These are phyloP conservation scores for Pithys albifrons DNA, from an alignment of 2,113 vertebrate species.

Conservation along the genomic window DNA sequence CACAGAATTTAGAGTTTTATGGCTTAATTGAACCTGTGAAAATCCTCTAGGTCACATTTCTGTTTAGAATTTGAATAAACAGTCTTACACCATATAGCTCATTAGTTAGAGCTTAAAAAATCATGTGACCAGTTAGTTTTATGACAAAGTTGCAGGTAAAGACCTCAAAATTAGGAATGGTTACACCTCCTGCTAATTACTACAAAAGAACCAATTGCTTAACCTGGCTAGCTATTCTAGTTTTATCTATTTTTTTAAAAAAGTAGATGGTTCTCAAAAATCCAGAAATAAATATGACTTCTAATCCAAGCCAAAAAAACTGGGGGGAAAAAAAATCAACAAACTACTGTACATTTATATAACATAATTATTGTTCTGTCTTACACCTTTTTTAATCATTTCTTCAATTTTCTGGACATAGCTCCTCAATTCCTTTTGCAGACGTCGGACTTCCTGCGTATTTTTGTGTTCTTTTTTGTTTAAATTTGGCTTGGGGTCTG, in stretches of 20 bases:
- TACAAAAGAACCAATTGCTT: background rate
- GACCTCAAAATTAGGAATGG: background rate
- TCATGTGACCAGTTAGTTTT: background rate
- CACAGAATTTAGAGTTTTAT: background rate
- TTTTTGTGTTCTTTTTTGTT: constrained; percentile 51
- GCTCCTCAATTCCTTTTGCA: constrained; percentile 83
- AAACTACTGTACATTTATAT: background rate
- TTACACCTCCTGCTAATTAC: background rate
- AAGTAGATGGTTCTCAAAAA: background rate
- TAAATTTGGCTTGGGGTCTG: background rate
- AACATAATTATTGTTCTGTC: background rate
- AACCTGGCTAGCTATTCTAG: background rate
- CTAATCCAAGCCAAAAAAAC: background rate
- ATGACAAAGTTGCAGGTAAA: background rate
- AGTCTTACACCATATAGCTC: background rate
- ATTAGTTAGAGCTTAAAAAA: background rate
- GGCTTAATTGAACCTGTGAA: background rate
- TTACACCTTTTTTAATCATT: constrained; percentile 82
- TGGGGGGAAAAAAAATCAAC: background rate
- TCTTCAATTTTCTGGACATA: constrained; percentile 87
- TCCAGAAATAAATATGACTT: background rate
- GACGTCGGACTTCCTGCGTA: constrained; percentile 72
- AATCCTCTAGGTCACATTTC: background rate
- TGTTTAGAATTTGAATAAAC: background rate
- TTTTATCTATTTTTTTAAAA: background rate